Evolutionary conservation across 2,797 vertebrate species (phyloP).

Genomic region (Lepilemur septentrionalis): DNA sequence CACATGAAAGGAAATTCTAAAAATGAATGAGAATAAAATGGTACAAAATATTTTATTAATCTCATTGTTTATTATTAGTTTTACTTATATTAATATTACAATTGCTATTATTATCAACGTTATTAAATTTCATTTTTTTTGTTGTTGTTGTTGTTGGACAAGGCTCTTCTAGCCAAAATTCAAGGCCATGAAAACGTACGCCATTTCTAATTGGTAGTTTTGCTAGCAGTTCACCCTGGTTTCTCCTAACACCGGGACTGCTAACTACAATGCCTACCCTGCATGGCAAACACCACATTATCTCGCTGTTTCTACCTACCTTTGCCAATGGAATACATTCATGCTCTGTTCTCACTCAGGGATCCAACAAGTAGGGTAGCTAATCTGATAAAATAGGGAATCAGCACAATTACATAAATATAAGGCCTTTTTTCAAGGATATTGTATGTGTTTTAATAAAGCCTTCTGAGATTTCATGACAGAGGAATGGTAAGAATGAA

Average conservation of each 20-base stretch:
- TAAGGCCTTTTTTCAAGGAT: neutral
- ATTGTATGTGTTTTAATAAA: neutral
- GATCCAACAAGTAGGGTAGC: neutral
- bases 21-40: neutral
- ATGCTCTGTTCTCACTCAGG: neutral
- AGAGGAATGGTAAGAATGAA: neutral
- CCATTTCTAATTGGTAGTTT: neutral
- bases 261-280: neutral
- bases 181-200: neutral
- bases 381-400: neutral
- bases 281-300: neutral
- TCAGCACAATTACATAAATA: neutral
- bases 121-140: neutral
- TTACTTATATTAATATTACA: neutral
- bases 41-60: neutral
- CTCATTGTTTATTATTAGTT: neutral
- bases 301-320: neutral
- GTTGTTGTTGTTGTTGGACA: neutral
- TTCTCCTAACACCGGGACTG: neutral
- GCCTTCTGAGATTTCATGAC: neutral
- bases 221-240: neutral
- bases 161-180: neutral
- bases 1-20: neutral
- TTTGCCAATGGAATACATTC: neutral
- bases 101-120: neutral